These are phyloP conservation scores for Electrona antarctica DNA, from an alignment of 2,113 vertebrate genomes.

Conservation along the genomic window DNA sequence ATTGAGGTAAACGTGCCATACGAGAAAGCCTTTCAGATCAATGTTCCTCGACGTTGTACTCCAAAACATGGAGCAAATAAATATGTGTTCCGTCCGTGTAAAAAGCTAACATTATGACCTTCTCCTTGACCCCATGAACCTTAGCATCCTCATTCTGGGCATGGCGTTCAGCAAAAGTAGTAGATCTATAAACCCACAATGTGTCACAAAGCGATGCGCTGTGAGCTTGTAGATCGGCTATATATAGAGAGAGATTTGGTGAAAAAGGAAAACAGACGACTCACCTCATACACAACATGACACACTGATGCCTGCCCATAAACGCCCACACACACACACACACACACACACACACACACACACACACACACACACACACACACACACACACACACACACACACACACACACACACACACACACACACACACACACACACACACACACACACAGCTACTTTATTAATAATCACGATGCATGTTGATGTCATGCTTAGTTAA, in stretches of 20 bases:
- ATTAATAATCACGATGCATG: slow-evolving; percentile 11
- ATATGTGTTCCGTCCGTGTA: background rate
- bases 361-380: background rate
- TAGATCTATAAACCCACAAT: background rate
- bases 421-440: background rate
- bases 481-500: slow-evolving; percentile 6
- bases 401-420: background rate
- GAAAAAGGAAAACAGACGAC: too few species aligned
- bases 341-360: background rate
- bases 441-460: background rate
- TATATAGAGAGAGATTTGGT: background rate
- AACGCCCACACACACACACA: background rate
- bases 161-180: background rate
- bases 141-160: background rate
- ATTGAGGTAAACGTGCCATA: slow-evolving; percentile 20
- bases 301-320: background rate
- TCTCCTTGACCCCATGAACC: background rate
- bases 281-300: slow-evolving; percentile 20
- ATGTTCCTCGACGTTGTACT: background rate
- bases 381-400: background rate
- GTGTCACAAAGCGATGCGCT: too few species aligned
- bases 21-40: background rate
- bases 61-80: background rate
- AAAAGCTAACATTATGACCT: background rate
- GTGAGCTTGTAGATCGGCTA: background rate